Base-by-base conservation (phyloP, 2,113 vertebrate genomes). In the Ranitomeya variabilis region DNA sequence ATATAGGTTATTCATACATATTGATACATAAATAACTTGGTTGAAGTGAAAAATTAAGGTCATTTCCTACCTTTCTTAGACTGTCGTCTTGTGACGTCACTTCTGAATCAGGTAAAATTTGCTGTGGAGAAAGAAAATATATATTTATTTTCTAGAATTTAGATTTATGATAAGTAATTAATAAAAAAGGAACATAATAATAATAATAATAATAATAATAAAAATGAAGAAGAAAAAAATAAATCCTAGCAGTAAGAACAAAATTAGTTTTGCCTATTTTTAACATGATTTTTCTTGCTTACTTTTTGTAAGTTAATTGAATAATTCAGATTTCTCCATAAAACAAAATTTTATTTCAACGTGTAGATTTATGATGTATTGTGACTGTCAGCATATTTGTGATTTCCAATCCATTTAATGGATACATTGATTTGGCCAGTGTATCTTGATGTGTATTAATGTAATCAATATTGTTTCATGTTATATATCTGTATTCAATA, bases 91-190 rank as follows among this genome's bases (percentile, higher is more conserved):
- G 96, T 21, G 97, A 94, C 0, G 94, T 91, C 23, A 94, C 94
- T 69, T 98, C 98, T 0, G 95, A 93, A 92, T 99, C 97, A 0
- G 95, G 96, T 94, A 98, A 95, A 90, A 99, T 97, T 93, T 97
- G 96, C 94, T 95, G 77, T 9, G 90, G 91, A 92, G 84, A 91
- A 93, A 89, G 89, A 83, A 86, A 54, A 19, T 76, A 15, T n/a
- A 8, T 10, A 11, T 21, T 76, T 74, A 45, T 37, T 52, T 16
- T 52, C 1, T 52, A 0, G 7, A 45, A 15, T 51, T 2, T 19
- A 45, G 4, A 21, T 76, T 1, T 21, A 21, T 76, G 0, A 52
- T 52, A 74, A 31, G 31, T 74, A 7, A 16, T 9, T 18, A 12
- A 31, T 45, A 0, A 76, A 52, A 76, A 52, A 52, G 3, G 13